Percentiles rank a stretch among this genome's conserved stretches.
These are phyloP conservation scores for Tetragnatha versicolor DNA, from an alignment of 1,140 invertebrate species.

Conservation along the genomic window DNA sequence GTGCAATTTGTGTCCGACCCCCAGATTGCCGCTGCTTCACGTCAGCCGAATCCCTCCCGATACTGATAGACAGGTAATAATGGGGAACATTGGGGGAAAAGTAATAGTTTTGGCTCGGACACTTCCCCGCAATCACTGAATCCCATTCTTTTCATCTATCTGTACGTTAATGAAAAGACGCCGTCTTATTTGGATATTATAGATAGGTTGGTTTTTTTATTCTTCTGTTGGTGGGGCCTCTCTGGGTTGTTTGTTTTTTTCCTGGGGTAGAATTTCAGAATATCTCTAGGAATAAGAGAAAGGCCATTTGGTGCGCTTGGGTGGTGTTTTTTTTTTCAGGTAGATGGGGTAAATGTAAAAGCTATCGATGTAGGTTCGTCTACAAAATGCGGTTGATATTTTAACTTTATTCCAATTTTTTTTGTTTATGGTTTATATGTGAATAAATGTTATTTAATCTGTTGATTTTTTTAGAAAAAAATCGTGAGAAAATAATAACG, in stretches of 20 bases:
- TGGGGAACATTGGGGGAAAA: slow-evolving; percentile 32
- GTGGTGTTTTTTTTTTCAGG: no score
- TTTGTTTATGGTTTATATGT: no score
- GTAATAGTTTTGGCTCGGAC: slow-evolving; percentile 51
- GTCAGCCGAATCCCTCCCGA: slow-evolving; percentile 25
- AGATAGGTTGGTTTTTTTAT: slow-evolving; percentile 19
- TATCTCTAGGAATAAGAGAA: no score
- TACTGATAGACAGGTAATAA: slow-evolving; percentile 51
- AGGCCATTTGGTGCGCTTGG: no score
- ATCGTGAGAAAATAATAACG: no score
- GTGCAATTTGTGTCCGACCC: slow-evolving; percentile 9
- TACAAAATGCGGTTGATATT: no score
- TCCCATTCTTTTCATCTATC: slow-evolving; percentile 39
- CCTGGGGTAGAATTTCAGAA: not conserved
- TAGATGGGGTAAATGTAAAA: no score
- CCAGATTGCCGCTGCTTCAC: slow-evolving; percentile 23
- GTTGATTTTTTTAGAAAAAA: no score
- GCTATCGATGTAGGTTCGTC: no score
- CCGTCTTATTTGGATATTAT: slow-evolving; percentile 44
- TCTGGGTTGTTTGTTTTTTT: not conserved
- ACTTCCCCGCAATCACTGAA: slow-evolving; percentile 37
- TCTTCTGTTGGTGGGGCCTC: not conserved
- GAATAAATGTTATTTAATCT: no score
- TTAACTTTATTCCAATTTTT: no score
- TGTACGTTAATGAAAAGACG: slow-evolving; percentile 42